A percentile compares a stretch with the other conserved stretches of the same genome.
Conservation (phyloP, 2,113 vertebrate species). For the Felis chaus region DNA sequence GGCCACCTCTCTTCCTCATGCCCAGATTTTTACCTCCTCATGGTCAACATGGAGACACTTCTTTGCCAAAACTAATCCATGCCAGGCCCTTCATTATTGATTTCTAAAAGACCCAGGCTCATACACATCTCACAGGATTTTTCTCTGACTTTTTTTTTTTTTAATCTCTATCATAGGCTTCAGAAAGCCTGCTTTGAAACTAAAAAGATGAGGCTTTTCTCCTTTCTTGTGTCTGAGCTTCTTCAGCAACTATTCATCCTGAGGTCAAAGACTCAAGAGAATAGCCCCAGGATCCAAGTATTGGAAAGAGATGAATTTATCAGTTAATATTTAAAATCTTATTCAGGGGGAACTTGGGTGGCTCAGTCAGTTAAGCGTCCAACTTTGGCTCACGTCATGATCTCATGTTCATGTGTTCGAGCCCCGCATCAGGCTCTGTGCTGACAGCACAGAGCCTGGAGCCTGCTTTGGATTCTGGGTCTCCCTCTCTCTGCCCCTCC, state of each 20-base stretch:
- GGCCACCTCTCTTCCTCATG: neutral
- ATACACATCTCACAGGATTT: neutral
- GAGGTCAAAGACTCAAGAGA: neutral
- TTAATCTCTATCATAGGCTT: neutral
- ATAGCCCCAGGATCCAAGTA: neutral
- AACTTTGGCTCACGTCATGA: too few relatives aligned
- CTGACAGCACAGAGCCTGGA: too few relatives aligned
- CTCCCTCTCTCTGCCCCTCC: too few relatives aligned
- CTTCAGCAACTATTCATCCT: neutral
- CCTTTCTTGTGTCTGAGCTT: neutral
- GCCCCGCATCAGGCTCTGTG: too few relatives aligned
- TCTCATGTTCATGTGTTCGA: too few relatives aligned
- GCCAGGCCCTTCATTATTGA: neutral
- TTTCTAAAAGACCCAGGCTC: neutral
- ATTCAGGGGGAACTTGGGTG: neutral
- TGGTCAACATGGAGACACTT: neutral
- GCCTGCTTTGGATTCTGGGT: too few relatives aligned
- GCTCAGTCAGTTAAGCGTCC: too few relatives aligned
- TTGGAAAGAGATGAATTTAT: neutral
- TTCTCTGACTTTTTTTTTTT: neutral
- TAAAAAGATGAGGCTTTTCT: neutral
- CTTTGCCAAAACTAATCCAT: neutral
- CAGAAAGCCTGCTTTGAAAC: conserved; percentile 12
- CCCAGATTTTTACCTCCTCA: neutral
- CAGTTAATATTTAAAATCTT: neutral